Conservation (phyloP, 2,113 vertebrate genomes). For the Rousettus leschenaultii region DNA sequence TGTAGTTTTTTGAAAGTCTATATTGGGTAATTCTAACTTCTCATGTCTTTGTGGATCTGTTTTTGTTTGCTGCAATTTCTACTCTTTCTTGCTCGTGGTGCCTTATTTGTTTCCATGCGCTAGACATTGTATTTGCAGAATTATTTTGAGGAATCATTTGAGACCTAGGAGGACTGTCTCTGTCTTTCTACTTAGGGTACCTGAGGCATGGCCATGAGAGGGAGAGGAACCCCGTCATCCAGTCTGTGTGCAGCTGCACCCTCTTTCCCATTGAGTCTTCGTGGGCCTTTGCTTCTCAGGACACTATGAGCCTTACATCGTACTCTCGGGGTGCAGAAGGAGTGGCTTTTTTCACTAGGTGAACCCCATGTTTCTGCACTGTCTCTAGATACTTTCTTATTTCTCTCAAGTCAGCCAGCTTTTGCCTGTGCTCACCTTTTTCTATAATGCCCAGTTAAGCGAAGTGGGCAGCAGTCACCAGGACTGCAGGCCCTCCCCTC, state of each 20-base stretch:
- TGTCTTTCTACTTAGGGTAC: background rate
- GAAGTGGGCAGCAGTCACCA: background rate
- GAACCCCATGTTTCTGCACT: background rate
- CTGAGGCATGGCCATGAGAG: background rate
- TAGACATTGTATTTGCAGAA: conserved; percentile 46
- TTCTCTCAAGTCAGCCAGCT: background rate
- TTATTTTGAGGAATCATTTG: conserved; percentile 41
- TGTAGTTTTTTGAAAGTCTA: background rate
- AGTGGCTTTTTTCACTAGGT: background rate
- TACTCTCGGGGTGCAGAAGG: background rate
- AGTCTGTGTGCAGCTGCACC: background rate
- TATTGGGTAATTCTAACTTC: conserved; percentile 28
- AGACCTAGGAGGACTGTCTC: background rate
- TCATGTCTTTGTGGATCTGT: background rate
- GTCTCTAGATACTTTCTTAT: background rate
- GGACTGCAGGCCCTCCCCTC: background rate
- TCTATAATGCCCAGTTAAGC: background rate
- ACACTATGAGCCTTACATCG: background rate
- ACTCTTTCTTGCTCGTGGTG: background rate
- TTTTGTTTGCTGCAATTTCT: background rate
- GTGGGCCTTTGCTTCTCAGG: background rate
- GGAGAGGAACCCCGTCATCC: background rate
- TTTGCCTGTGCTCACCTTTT: background rate
- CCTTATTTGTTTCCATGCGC: background rate
- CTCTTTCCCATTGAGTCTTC: background rate